Conservation (phyloP, 2,888 invertebrate species). For the Pollenia griseotomentosa region DNA sequence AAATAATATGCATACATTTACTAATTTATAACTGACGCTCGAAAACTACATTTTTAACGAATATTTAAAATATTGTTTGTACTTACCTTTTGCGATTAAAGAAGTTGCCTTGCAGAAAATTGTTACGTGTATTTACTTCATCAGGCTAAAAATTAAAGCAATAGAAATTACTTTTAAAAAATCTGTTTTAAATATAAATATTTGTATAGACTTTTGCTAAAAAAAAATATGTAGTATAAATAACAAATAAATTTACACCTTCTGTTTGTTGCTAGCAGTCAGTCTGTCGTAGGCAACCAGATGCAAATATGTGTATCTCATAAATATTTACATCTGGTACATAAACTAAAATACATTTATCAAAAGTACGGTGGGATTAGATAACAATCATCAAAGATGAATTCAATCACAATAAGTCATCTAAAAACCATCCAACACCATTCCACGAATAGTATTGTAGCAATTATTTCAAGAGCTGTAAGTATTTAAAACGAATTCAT, state of each 20-base stretch:
- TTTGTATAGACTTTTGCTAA: background rate
- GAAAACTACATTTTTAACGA: conserved; percentile 24
- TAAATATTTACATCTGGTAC: too few species aligned
- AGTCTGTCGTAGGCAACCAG: background rate
- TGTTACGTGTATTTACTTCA: conserved; percentile 83
- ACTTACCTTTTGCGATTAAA: conserved; percentile 84
- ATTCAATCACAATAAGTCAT: too few species aligned
- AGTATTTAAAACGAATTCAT: too few species aligned
- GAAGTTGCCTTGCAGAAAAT: conserved; percentile 82
- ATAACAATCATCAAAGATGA: background rate
- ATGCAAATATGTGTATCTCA: conserved; percentile 22
- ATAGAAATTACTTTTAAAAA: conserved; percentile 4
- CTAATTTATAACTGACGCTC: conserved; percentile 3
- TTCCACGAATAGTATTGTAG: too few species aligned
- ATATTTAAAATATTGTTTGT: conserved; percentile 8
- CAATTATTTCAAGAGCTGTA: too few species aligned
- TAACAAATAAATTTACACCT: conserved; percentile 37
- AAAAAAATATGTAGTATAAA: background rate
- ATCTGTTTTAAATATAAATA: background rate
- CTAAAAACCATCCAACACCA: too few species aligned
- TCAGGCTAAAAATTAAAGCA: conserved; percentile 77
- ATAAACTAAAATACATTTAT: conserved; percentile 4
- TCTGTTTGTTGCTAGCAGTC: background rate
- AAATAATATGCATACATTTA: conserved; percentile 68
- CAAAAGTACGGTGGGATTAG: background rate